A percentile compares a stretch with the other conserved stretches of the same genome.
Conservation (phyloP, 2,113 vertebrate genomes). For the Dromaius novaehollandiae region DNA sequence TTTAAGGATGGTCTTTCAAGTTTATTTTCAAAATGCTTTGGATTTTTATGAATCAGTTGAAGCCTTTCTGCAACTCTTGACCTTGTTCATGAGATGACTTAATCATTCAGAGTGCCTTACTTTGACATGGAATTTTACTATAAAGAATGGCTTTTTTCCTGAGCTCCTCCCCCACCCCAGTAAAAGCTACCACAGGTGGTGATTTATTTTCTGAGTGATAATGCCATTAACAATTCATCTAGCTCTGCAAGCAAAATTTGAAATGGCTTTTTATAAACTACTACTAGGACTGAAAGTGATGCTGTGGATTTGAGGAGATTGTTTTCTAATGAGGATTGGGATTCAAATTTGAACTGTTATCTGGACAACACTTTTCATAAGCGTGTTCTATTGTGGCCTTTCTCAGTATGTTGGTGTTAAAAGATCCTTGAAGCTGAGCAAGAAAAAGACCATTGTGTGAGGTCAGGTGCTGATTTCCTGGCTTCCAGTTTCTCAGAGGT, state of each 20-base stretch:
- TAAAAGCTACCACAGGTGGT: not conserved
- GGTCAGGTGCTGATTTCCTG: not conserved
- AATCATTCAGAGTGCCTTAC: not conserved
- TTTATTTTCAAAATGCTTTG: not conserved
- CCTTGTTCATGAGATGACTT: not conserved
- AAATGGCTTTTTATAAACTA: not conserved
- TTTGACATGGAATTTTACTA: not conserved
- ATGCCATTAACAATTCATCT: not conserved
- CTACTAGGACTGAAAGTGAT: not conserved
- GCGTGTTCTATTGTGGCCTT: not conserved
- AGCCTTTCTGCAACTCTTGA: not conserved
- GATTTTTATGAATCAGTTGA: not conserved
- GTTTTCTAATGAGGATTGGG: not conserved
- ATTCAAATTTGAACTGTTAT: not conserved
- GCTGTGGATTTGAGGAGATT: not conserved
- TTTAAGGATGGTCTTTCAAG: not conserved
- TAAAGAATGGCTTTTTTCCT: not conserved
- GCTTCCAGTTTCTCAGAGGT: not conserved
- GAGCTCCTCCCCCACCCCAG: not conserved
- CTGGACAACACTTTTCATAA: not conserved
- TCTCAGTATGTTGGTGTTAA: not conserved
- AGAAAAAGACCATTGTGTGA: not conserved
- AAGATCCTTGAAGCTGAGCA: not conserved
- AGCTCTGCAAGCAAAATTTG: not conserved
- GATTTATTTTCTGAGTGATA: not conserved